Conservation (phyloP, 2,888 invertebrate genomes). For the Polia nebulosa region DNA sequence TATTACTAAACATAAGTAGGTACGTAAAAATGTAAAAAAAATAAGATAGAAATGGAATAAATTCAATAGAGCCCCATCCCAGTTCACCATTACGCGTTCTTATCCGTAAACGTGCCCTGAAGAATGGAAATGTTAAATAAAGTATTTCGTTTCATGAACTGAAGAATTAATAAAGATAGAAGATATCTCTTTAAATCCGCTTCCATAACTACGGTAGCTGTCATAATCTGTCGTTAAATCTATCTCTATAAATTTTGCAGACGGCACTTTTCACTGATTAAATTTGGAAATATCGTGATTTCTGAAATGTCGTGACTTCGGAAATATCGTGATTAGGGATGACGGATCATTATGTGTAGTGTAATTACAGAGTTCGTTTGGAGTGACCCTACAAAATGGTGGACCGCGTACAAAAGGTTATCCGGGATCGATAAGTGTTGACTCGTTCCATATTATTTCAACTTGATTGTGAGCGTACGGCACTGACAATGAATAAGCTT, state of each 20-base stretch:
- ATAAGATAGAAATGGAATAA: too few relatives aligned
- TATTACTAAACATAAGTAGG: too few relatives aligned
- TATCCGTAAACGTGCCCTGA: too few relatives aligned
- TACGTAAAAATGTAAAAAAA: too few relatives aligned
- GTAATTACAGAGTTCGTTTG: conserved; percentile 15
- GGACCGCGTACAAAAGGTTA: conserved; percentile 43
- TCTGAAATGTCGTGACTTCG: conserved; percentile 7
- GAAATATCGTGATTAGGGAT: conserved; percentile 16
- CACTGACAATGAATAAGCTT: conserved; percentile 5
- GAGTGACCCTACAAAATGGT: conserved; percentile 22
- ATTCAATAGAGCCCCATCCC: too few relatives aligned
- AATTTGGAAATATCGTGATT: conserved; percentile 26
- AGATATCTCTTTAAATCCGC: background rate
- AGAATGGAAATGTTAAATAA: background rate
- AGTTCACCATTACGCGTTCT: too few relatives aligned
- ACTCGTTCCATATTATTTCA: conserved; percentile 29
- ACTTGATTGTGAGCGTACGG: conserved; percentile 29
- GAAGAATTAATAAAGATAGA: conserved; percentile 14
- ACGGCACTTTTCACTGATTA: conserved; percentile 35
- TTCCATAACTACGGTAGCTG: conserved; percentile 12
- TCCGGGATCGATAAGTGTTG: conserved; percentile 29
- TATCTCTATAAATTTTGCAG: conserved; percentile 15
- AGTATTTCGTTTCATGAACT: background rate
- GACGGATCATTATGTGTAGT: conserved; percentile 4
- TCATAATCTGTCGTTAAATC: conserved; percentile 18